Evolutionary conservation across 2,888 invertebrate species (phyloP).

Genomic region (Crematogaster levior): DNA sequence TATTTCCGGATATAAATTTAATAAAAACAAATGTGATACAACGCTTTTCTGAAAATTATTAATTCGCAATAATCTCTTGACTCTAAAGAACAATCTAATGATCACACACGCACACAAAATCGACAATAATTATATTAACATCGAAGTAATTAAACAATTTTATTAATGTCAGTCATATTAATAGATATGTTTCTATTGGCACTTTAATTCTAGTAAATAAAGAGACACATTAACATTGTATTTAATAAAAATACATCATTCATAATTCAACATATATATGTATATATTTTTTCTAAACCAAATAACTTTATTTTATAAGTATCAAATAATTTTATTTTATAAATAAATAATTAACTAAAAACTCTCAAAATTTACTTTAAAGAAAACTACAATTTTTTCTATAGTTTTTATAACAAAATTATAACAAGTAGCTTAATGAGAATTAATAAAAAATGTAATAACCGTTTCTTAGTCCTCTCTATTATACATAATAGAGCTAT

Average conservation of each 20-base stretch:
- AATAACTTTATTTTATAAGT: not conserved
- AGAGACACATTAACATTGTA: not conserved
- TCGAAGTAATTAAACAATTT: not conserved
- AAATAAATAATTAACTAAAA: not conserved
- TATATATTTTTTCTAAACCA: not conserved
- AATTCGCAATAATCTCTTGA: not conserved
- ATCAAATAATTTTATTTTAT: too few relatives aligned
- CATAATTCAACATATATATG: not conserved
- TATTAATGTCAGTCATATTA: not conserved
- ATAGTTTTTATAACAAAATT: too few relatives aligned
- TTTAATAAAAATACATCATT: not conserved
- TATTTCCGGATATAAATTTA: slow-evolving; percentile 19
- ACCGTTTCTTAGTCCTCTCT: not conserved
- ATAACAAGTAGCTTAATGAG: too few relatives aligned
- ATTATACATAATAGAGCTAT: too few relatives aligned
- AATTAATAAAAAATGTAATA: too few relatives aligned
- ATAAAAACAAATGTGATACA: not conserved
- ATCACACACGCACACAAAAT: too few relatives aligned
- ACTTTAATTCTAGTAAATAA: not conserved
- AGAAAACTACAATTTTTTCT: too few relatives aligned
- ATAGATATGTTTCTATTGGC: not conserved
- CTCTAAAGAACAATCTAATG: not conserved
- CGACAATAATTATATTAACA: not conserved
- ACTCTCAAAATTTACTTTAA: too few relatives aligned
- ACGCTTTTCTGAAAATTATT: not conserved